These are phyloP conservation scores for Chiloscyllium punctatum DNA, from an alignment of 2,797 vertebrate species.

Conservation along the genomic window DNA sequence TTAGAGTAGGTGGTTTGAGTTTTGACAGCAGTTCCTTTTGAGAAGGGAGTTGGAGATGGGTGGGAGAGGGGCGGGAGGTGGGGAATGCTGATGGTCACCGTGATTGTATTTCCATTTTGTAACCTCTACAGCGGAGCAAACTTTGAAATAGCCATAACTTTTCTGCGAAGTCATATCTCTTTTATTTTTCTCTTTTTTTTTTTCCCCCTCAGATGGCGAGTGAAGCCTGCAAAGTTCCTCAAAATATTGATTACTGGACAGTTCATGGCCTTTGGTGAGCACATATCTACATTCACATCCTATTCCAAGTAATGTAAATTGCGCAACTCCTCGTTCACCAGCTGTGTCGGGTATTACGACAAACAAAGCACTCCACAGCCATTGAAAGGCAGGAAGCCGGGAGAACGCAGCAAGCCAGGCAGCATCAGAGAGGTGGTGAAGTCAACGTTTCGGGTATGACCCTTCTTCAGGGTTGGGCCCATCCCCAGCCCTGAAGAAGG, in stretches of 20 bases:
- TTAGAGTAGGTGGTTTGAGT: neutral
- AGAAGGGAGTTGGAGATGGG: neutral
- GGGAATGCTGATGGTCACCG: neutral
- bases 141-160: neutral
- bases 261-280: slow-evolving; percentile 30
- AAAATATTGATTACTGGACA: slow-evolving; percentile 6
- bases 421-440: no score
- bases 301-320: neutral
- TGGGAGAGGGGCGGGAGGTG: no score
- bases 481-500: no score
- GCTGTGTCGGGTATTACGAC: neutral
- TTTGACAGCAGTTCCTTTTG: no score
- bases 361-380: no score
- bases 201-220: neutral
- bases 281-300: neutral
- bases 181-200: neutral
- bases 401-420: no score
- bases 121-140: no score
- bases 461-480: no score
- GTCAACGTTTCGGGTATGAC: no score
- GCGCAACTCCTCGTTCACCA: neutral
- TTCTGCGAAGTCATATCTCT: neutral
- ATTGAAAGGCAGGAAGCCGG: no score
- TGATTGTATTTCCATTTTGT: neutral
- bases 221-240: neutral